These are phyloP conservation scores for Salvelinus alpinus DNA, from an alignment of 2,113 vertebrate genomes.

Conservation along the genomic window DNA sequence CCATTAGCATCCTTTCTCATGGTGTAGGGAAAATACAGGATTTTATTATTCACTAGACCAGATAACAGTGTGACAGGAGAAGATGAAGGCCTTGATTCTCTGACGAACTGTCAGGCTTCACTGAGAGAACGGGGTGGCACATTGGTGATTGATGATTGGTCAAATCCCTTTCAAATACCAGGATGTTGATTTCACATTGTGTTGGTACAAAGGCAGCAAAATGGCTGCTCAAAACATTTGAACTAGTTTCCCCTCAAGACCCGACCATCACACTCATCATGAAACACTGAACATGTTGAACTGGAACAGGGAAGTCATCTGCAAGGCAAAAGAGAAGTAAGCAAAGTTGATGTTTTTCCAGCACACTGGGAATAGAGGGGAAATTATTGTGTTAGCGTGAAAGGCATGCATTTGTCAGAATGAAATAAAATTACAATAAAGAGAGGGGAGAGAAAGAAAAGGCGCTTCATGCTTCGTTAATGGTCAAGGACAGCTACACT, in stretches of 20 bases:
- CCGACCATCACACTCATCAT: conserved; percentile 29
- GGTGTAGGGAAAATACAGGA: not conserved
- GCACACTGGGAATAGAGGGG: conserved; percentile 13
- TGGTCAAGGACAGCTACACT: conserved; percentile 51
- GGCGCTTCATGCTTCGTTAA: conserved; percentile 60
- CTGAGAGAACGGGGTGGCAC: not conserved
- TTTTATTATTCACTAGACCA: conserved; percentile 18
- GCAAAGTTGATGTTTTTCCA: conserved; percentile 22
- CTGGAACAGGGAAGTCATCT: conserved; percentile 36
- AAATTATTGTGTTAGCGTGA: conserved; percentile 42
- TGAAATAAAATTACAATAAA: not conserved
- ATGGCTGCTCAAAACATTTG: conserved; percentile 12
- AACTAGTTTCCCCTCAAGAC: conserved; percentile 36
- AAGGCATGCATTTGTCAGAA: conserved; percentile 28
- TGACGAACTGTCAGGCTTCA: conserved; percentile 25
- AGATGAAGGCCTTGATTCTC: not conserved
- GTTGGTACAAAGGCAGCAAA: conserved; percentile 6
- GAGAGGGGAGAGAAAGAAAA: not conserved
- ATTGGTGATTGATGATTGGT: not conserved
- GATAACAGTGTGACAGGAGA: conserved; percentile 10
- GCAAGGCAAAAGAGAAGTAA: conserved; percentile 15
- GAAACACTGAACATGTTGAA: conserved; percentile 35
- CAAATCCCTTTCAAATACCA: not conserved
- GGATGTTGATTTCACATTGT: not conserved
- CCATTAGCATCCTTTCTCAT: not conserved